phyloP scores from a whole-genome alignment of 2,797 vertebrate species.

The Tadarida brasiliensis region DNA sequence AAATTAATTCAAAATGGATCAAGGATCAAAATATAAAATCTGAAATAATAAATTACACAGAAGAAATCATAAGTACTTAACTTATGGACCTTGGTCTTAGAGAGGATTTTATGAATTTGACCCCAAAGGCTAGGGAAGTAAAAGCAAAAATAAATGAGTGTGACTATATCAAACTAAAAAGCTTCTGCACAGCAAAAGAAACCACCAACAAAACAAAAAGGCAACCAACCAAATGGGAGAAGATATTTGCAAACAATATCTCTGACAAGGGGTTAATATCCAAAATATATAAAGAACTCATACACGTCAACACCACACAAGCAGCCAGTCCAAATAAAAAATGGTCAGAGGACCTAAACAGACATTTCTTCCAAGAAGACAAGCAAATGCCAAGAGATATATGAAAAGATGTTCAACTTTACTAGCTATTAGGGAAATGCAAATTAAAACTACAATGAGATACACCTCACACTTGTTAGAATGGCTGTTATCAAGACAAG shows the following conservation, averaged over 20 bases:
- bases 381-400: too few relatives aligned
- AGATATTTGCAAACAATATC: not conserved
- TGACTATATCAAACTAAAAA: not conserved
- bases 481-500: not conserved
- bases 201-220: too few relatives aligned
- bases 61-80: not conserved
- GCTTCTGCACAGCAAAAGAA: too few relatives aligned
- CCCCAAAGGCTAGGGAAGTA: not conserved
- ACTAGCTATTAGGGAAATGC: not conserved
- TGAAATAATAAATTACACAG: not conserved
- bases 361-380: too few relatives aligned
- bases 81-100: not conserved
- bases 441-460: not conserved
- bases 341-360: not conserved
- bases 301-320: not conserved
- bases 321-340: not conserved
- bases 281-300: not conserved
- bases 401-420: too few relatives aligned
- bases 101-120: not conserved
- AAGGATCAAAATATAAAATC: not conserved
- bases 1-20: not conserved
- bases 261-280: not conserved
- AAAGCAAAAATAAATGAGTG: not conserved
- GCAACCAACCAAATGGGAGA: not conserved
- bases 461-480: not conserved